Conservation (phyloP, 2,888 invertebrate species). For the Calliopum simillimum region DNA sequence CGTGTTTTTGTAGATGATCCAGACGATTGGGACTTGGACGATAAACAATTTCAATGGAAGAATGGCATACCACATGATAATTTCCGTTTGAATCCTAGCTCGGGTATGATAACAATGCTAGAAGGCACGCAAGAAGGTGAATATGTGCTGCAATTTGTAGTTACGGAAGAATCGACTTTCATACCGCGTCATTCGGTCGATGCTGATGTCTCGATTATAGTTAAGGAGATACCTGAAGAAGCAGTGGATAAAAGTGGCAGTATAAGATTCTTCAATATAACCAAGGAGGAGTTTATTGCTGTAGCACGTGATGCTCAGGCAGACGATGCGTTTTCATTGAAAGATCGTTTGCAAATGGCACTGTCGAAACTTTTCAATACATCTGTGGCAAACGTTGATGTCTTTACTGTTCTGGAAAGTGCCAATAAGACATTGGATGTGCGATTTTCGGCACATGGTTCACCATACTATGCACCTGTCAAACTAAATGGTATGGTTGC, state of each 20-base stretch:
- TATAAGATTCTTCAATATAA: slow-evolving; percentile 83
- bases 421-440: slow-evolving; percentile 79
- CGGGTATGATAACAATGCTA: slow-evolving; percentile 90
- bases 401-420: slow-evolving; percentile 89
- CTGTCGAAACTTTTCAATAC: slow-evolving; percentile 81
- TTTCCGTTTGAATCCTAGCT: slow-evolving; percentile 80
- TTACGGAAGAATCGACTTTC: slow-evolving; percentile 75
- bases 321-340: slow-evolving; percentile 59
- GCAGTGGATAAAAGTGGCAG: slow-evolving; percentile 95
- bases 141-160: slow-evolving; percentile 80
- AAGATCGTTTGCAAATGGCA: slow-evolving; percentile 68
- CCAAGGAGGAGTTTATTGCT: slow-evolving; percentile 88
- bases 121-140: slow-evolving; percentile 80
- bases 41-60: slow-evolving; percentile 87
- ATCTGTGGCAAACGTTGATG: slow-evolving; percentile 86
- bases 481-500: slow-evolving; percentile 88
- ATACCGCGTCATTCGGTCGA: slow-evolving; percentile 78
- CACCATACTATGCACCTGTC: slow-evolving; percentile 91
- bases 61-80: slow-evolving; percentile 69
- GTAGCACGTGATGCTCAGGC: slow-evolving; percentile 58
- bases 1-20: slow-evolving; percentile 88
- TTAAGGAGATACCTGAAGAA: slow-evolving; percentile 89
- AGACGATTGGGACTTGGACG: slow-evolving; percentile 96
- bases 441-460: slow-evolving; percentile 92
- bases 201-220: slow-evolving; percentile 87